These are phyloP conservation scores for Coreoperca whiteheadi DNA, from an alignment of 2,113 vertebrate species.

Conservation along the genomic window DNA sequence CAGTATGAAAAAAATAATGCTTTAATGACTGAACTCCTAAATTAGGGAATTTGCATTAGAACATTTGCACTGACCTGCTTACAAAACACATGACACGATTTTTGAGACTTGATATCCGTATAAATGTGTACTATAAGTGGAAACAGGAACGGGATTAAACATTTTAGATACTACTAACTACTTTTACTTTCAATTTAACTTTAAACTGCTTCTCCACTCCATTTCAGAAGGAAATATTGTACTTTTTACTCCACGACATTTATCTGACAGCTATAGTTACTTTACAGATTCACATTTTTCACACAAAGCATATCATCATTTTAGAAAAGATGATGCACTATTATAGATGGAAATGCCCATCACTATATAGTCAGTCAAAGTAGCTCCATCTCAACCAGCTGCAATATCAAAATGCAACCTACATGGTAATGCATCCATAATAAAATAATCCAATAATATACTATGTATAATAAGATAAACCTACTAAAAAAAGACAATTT, in stretches of 20 bases:
- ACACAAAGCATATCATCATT: not conserved
- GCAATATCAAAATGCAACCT: not conserved
- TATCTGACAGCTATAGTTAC: not conserved
- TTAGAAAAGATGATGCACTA: not conserved
- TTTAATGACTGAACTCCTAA: not conserved
- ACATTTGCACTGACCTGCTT: not conserved
- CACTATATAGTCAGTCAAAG: too few relatives aligned
- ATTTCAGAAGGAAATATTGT: not conserved
- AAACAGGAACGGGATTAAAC: not conserved
- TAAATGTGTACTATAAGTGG: not conserved
- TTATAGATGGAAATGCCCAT: not conserved
- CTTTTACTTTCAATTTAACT: not conserved
- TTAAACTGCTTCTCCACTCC: not conserved
- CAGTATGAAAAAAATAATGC: not conserved
- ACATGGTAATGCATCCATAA: not conserved
- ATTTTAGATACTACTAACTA: too few relatives aligned
- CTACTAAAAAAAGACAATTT: not conserved
- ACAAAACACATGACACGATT: not conserved
- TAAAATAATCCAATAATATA: not conserved
- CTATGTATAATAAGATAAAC: not conserved
- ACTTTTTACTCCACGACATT: not conserved
- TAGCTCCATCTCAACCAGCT: not conserved
- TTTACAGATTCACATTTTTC: not conserved
- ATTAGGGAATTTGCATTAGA: not conserved
- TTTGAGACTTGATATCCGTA: not conserved